Base-by-base conservation (phyloP, 1,140 invertebrate species). In the Babylonia areolata region DNA sequence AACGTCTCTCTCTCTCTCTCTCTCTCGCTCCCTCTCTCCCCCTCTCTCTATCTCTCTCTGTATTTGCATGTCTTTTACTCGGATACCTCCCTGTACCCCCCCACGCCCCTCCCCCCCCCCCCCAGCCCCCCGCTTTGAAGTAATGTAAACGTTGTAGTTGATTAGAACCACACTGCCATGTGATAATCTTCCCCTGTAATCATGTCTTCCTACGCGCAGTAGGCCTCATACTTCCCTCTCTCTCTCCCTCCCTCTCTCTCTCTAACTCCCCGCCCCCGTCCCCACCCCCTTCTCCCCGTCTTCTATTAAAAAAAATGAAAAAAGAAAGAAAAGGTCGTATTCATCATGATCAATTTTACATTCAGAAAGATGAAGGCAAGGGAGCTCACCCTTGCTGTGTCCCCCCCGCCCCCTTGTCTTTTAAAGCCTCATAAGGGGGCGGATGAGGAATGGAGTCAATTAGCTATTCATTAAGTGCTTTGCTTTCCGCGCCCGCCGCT, bases 391-490 rank as follows among this genome's bases (percentile, higher is more conserved):
- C 37, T 15, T 40, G 31, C 77, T 31, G 37, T 80, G 46, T n/a
- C 42, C 46, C 40, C 42, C 46, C 40, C 46, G 42, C 46, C 78
- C 46, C 78, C 46, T 35, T 80, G 42, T n/a, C 78, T 58, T 39
- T 54, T 80, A n/a, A n/a, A 12, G 42, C 37, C n/a, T 51, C 40
- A 80, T 80, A 79, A 40, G 17, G 31, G n/a, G 37, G 40, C 40
- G 37, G 77, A 37, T 79, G 77, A 79, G 77, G 77, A 79, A 79
- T 79, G 77, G 77, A 79, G 77, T 46, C 77, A 79, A 79, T 79
- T 79, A 79, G 77, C 77, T 46, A 33, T 79, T 79, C 77, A 79
- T 79, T 79, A 39, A 79, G 39, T 39, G 77, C 37, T 40, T 39
- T 40, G 77, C 77, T 79, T 79, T 79, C 77, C 31, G 35, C 77